A percentile compares a stretch with the other conserved stretches of the same genome.
These are phyloP conservation scores for Beris morrisii DNA, from an alignment of 2,888 invertebrate genomes.

Conservation along the genomic window DNA sequence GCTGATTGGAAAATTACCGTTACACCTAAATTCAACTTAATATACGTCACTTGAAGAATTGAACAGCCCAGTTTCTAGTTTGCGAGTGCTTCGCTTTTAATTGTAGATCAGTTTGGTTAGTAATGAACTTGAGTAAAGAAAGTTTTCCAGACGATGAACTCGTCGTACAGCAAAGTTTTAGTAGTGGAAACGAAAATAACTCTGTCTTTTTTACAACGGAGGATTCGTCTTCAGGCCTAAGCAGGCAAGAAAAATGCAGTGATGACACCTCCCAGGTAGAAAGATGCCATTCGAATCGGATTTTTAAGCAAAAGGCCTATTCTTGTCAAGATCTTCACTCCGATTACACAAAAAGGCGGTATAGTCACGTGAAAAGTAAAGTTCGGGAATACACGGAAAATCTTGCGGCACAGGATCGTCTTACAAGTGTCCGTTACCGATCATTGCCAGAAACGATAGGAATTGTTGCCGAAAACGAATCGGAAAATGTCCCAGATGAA, in stretches of 20 bases:
- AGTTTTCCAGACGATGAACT: conserved; percentile 27
- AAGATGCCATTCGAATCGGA: neutral
- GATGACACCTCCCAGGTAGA: neutral
- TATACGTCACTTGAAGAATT: too few species aligned
- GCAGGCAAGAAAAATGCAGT: neutral
- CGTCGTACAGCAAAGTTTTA: neutral
- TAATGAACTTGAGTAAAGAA: conserved; percentile 27
- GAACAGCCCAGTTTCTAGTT: too few species aligned
- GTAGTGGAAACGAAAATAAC: neutral
- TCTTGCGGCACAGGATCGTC: conserved; percentile 23
- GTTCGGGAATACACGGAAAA: conserved; percentile 35
- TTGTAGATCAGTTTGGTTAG: neutral
- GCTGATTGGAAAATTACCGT: too few species aligned
- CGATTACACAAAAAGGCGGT: conserved; percentile 33
- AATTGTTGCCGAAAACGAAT: neutral
- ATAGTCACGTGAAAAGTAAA: conserved; percentile 38
- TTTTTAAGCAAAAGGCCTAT: conserved; percentile 27
- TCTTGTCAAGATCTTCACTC: conserved; percentile 37
- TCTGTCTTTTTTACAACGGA: neutral
- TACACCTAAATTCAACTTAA: too few species aligned
- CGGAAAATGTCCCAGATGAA: neutral
- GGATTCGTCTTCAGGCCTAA: neutral
- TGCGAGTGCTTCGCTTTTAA: too few species aligned
- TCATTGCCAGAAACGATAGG: conserved; percentile 33
- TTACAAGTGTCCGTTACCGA: conserved; percentile 20